A percentile compares a stretch with the other conserved stretches of the same genome.
phyloP scores from a whole-genome alignment of 2,797 vertebrate species.

The Danionella dracula region DNA sequence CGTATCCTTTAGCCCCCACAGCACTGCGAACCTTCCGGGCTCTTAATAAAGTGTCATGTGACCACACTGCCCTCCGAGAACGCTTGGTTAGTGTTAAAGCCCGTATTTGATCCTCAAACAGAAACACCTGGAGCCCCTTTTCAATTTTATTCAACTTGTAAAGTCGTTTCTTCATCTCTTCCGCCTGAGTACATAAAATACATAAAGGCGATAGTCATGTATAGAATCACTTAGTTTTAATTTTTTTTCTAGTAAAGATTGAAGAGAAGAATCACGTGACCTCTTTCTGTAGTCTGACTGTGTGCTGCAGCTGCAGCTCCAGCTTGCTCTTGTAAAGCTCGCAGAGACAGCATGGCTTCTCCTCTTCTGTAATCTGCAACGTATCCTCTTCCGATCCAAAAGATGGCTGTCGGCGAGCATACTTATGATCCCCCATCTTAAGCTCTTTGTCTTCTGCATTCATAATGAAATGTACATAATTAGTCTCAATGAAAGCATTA shows the following conservation, averaged over 20 bases:
- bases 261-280: conserved; percentile 38
- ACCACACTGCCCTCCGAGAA: conserved; percentile 75
- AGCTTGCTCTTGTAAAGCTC: conserved; percentile 69
- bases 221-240: too few relatives aligned
- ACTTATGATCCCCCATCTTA: conserved; percentile 72
- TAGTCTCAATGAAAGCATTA: background rate
- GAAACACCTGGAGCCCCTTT: conserved; percentile 73
- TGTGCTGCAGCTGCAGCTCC: conserved; percentile 73
- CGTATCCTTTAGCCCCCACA: conserved; percentile 74
- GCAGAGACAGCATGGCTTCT: conserved; percentile 66
- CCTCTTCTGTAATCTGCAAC: conserved; percentile 44
- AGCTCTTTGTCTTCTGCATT: conserved; percentile 65
- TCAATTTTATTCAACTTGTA: conserved; percentile 71
- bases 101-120: conserved; percentile 76
- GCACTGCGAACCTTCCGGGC: conserved; percentile 71
- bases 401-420: conserved; percentile 66
- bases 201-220: background rate
- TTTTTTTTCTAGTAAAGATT: background rate
- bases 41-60: conserved; percentile 70
- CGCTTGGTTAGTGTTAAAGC: conserved; percentile 73
- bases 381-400: conserved; percentile 60
- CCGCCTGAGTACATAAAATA: conserved; percentile 53
- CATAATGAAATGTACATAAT: background rate
- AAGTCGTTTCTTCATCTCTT: conserved; percentile 76
- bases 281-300: conserved; percentile 69